phyloP scores from a whole-genome alignment of 53 echinoderm and acorn worm genomes.

The Luidia sarsii region DNA sequence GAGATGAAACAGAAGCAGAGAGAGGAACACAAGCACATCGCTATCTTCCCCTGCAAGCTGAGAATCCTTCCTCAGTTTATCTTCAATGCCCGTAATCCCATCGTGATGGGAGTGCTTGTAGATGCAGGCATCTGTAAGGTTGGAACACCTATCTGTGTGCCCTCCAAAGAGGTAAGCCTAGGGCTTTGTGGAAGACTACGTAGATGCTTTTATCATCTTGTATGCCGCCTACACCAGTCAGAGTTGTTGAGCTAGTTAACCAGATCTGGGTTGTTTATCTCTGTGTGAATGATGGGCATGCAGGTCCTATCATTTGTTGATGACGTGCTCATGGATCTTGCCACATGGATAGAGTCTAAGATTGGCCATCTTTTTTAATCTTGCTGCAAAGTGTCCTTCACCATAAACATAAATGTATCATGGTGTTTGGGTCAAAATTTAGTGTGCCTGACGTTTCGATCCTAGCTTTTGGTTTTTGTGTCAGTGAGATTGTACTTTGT shows the following conservation, averaged over 20 bases:
- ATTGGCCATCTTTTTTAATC: no score
- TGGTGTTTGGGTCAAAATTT: no score
- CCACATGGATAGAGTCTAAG: no score
- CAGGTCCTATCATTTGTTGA: background rate
- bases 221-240: no score
- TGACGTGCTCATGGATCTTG: background rate
- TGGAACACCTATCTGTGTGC: conserved; percentile 96
- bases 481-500: no score
- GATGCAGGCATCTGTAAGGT: conserved; percentile 91
- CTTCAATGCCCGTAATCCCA: conserved; percentile 95
- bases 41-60: conserved; percentile 97
- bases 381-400: no score
- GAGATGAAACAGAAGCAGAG: conserved; percentile 73
- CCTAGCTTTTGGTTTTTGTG: no score
- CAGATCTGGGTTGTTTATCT: no score
- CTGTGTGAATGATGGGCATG: background rate
- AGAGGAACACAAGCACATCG: conserved; percentile 90
- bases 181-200: background rate
- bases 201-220: no score
- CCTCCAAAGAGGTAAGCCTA: conserved; percentile 82
- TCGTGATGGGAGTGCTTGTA: conserved; percentile 83
- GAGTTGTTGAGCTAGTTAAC: no score
- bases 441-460: no score
- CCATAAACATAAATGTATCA: no score
- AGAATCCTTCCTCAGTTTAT: conserved; percentile 70